Conservation (phyloP, 2,888 invertebrate species). For the Anoplius nigerrimus region DNA sequence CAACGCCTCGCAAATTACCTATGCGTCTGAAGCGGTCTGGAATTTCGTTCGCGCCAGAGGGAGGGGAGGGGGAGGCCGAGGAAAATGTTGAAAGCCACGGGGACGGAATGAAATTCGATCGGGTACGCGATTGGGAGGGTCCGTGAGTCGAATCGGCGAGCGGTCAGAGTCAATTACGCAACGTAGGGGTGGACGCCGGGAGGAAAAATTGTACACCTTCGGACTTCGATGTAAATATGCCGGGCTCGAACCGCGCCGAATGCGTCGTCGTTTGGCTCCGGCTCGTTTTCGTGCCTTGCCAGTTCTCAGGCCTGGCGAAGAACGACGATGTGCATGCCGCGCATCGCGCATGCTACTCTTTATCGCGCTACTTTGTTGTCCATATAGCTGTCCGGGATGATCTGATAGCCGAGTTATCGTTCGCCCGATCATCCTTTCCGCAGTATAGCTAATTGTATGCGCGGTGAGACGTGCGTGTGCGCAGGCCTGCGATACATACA, state of each 20-base stretch:
- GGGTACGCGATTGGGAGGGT: no score
- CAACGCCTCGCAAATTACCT: neutral
- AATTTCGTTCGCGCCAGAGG: no score
- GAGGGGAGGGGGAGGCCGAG: no score
- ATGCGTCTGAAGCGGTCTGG: no score
- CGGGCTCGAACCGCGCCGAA: no score
- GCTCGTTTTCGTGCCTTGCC: constrained; percentile 4
- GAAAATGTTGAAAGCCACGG: no score
- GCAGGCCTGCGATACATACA: constrained; percentile 45
- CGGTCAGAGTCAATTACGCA: no score
- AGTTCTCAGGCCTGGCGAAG: neutral
- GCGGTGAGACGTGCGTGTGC: constrained; percentile 29
- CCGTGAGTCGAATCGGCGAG: no score
- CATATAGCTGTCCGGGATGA: constrained; percentile 30
- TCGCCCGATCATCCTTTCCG: constrained; percentile 36
- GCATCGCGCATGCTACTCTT: constrained; percentile 12
- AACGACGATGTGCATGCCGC: neutral
- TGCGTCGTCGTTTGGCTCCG: constrained; percentile 4
- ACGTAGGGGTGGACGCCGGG: no score
- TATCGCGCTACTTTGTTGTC: constrained; percentile 34
- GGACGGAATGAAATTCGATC: no score
- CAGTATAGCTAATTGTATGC: constrained; percentile 45
- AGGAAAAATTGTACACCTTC: no score
- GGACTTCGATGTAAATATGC: no score
- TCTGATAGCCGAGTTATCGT: constrained; percentile 42